Conservation (phyloP, 2,797 vertebrate genomes). For the Hydrophis major region DNA sequence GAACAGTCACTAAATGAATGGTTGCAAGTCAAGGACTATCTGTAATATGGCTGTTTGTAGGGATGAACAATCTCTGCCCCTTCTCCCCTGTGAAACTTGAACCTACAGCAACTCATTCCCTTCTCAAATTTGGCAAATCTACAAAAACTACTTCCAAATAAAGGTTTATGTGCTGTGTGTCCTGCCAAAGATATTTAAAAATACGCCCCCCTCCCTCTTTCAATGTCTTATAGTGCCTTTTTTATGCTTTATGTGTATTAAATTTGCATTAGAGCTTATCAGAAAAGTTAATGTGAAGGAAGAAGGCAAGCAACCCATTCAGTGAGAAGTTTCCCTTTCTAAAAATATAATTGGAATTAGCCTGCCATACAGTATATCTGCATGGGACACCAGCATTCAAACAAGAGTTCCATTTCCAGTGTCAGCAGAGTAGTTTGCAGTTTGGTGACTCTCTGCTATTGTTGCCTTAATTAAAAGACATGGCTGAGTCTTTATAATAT, state of each 20-base stretch:
- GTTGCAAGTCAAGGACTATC: neutral
- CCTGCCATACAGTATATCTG: neutral
- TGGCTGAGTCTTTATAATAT: constrained; percentile 86
- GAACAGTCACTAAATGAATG: neutral
- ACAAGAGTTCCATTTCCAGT: neutral
- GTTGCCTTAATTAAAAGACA: constrained; percentile 93
- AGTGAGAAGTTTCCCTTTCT: constrained; percentile 36
- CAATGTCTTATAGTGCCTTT: constrained; percentile 82
- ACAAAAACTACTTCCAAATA: neutral
- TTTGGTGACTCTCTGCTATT: constrained; percentile 54
- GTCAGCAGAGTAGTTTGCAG: constrained; percentile 20
- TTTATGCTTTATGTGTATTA: constrained; percentile 70
- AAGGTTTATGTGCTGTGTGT: constrained; percentile 58
- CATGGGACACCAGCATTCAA: constrained; percentile 24
- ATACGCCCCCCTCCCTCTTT: constrained; percentile 58
- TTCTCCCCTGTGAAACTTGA: neutral
- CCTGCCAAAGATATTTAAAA: constrained; percentile 59
- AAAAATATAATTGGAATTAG: constrained; percentile 31
- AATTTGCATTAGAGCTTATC: constrained; percentile 48
- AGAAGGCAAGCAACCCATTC: constrained; percentile 24
- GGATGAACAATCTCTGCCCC: neutral
- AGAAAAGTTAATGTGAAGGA: constrained; percentile 31
- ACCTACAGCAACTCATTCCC: neutral
- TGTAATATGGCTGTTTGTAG: neutral
- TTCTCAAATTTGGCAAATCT: neutral